Evolutionary conservation across 1,140 invertebrate genomes (phyloP).

Genomic region (Melitaea cinxia): DNA sequence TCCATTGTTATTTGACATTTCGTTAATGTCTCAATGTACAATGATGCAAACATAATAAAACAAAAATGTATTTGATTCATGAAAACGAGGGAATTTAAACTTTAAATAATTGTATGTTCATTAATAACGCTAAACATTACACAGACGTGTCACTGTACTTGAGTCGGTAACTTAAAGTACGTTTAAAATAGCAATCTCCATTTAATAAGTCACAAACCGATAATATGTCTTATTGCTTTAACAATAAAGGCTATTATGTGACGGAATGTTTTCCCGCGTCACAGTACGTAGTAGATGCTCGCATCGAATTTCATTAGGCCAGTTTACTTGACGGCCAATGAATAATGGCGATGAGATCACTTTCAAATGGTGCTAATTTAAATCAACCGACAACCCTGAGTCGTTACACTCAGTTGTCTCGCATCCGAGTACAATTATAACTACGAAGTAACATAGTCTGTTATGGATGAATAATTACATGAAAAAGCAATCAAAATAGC

Average conservation of each 20-base stretch:
- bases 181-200: slow-evolving; percentile 18
- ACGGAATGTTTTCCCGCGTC: slow-evolving; percentile 1
- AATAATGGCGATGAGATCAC: slow-evolving; percentile 75
- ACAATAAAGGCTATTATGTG: slow-evolving; percentile 12
- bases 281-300: slow-evolving; percentile 17
- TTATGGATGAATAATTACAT: neutral
- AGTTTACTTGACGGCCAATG: slow-evolving; percentile 55
- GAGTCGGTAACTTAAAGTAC: slow-evolving; percentile 22
- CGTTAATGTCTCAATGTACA: slow-evolving; percentile 17
- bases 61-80: no score
- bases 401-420: slow-evolving; percentile 34
- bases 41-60: neutral
- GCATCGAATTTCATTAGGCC: slow-evolving; percentile 49
- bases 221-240: slow-evolving; percentile 4
- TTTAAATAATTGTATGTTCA: neutral
- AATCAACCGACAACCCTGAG: slow-evolving; percentile 45
- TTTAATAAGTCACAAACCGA: slow-evolving; percentile 3
- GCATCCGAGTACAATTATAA: slow-evolving; percentile 17
- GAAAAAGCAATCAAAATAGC: neutral
- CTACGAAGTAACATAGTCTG: neutral
- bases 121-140: slow-evolving; percentile 2
- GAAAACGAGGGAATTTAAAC: neutral
- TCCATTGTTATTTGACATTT: slow-evolving; percentile 53
- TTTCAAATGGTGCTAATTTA: slow-evolving; percentile 66
- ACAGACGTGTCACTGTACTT: slow-evolving; percentile 19